These are phyloP conservation scores for Notodonta ziczac DNA, from an alignment of 2,888 invertebrate species.

Conservation along the genomic window DNA sequence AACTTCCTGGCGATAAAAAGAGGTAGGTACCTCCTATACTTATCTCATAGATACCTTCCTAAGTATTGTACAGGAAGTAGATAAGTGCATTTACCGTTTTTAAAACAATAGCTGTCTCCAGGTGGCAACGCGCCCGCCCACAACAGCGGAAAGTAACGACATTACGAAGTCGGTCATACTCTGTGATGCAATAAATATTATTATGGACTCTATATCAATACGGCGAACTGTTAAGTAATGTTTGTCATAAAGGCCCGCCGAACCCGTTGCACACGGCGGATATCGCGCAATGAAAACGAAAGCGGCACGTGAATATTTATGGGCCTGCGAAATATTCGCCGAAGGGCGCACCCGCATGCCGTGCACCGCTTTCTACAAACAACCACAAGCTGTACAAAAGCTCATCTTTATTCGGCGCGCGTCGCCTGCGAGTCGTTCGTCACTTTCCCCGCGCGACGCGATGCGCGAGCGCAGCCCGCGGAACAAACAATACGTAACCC, in stretches of 20 bases:
- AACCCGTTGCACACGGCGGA: slow-evolving; percentile 54
- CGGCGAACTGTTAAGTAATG: slow-evolving; percentile 72
- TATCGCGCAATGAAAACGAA: slow-evolving; percentile 79
- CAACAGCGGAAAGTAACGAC: slow-evolving; percentile 42
- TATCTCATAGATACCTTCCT: too few species aligned
- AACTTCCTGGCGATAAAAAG: too few species aligned
- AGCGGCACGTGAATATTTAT: slow-evolving; percentile 78
- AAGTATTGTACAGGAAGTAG: too few species aligned
- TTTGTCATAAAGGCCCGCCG: slow-evolving; percentile 63
- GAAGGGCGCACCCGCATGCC: slow-evolving; percentile 82
- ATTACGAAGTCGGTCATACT: slow-evolving; percentile 63
- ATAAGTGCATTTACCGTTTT: background rate
- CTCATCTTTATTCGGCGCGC: slow-evolving; percentile 79
- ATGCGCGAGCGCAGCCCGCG: slow-evolving; percentile 36
- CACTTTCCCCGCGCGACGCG: slow-evolving; percentile 69
- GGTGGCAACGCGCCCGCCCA: slow-evolving; percentile 36
- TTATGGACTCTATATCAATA: slow-evolving; percentile 31
- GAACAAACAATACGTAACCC: slow-evolving; percentile 68
- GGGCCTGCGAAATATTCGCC: slow-evolving; percentile 79
- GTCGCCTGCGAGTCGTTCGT: slow-evolving; percentile 59
- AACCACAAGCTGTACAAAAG: slow-evolving; percentile 63
- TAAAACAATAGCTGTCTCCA: slow-evolving; percentile 10
- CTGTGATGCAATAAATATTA: slow-evolving; percentile 53
- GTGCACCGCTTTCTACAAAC: slow-evolving; percentile 78
- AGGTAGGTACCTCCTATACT: too few species aligned